Evolutionary conservation across 2,797 vertebrate genomes (phyloP).

Genomic region (Antrozous pallidus): DNA sequence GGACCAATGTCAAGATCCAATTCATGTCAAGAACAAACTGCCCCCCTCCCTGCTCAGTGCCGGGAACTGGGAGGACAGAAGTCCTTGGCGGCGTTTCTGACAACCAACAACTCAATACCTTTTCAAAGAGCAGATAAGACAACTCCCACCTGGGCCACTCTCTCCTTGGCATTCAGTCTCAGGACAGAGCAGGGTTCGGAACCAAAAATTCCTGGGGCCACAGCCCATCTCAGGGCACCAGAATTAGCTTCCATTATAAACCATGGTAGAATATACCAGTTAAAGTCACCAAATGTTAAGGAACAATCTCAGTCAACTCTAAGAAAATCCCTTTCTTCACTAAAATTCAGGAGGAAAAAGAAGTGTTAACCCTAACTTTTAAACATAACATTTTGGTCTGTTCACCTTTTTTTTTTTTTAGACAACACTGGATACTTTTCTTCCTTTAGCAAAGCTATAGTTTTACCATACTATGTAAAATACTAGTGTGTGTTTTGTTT

Average conservation of each 20-base stretch:
- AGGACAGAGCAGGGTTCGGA: background rate
- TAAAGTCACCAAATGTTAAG: background rate
- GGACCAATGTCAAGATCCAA: background rate
- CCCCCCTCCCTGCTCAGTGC: background rate
- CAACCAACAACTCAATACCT: background rate
- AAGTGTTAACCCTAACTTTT: background rate
- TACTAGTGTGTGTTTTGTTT: background rate
- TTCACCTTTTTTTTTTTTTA: background rate
- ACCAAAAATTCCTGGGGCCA: background rate
- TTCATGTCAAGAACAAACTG: background rate
- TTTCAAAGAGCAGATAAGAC: background rate
- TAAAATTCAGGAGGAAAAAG: background rate
- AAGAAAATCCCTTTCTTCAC: slow-evolving; percentile 1
- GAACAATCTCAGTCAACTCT: background rate
- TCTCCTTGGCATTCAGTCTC: background rate
- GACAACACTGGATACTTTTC: background rate
- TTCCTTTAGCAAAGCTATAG: background rate
- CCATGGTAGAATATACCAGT: background rate
- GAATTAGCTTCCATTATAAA: background rate
- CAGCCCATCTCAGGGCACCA: background rate
- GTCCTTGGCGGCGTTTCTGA: background rate
- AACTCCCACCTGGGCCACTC: background rate
- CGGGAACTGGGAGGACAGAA: background rate
- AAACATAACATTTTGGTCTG: background rate
- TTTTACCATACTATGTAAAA: background rate